phyloP scores from a whole-genome alignment of 2,888 invertebrate genomes.

The Platerodrilus igneus region DNA sequence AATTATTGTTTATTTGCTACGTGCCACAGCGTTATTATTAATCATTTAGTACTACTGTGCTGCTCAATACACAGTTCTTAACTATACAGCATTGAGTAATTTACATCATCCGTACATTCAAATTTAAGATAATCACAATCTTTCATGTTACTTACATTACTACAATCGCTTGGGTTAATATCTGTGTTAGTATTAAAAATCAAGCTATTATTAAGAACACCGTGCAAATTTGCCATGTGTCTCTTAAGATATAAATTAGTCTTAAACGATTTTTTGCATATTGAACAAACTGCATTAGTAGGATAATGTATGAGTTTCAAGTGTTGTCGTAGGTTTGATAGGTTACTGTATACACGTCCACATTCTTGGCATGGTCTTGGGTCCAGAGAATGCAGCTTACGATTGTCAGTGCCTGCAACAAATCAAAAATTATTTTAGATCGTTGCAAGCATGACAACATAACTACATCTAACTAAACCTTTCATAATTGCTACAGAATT shows the following conservation, averaged over 20 bases:
- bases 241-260: constrained; percentile 59
- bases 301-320: constrained; percentile 63
- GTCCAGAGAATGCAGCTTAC: constrained; percentile 50
- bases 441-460: constrained; percentile 43
- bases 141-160: not conserved
- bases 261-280: constrained; percentile 61
- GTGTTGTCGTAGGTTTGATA: constrained; percentile 61
- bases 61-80: too few species aligned
- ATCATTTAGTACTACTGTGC: too few species aligned
- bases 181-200: constrained; percentile 1
- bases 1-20: too few species aligned
- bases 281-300: constrained; percentile 56
- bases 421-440: constrained; percentile 29
- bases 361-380: constrained; percentile 60
- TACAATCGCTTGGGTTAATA: not conserved
- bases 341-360: constrained; percentile 61
- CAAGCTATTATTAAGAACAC: too few species aligned
- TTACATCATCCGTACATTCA: too few species aligned
- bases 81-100: too few species aligned
- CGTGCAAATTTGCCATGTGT: constrained; percentile 57
- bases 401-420: constrained; percentile 45
- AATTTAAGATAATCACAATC: not conserved
- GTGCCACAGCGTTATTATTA: too few species aligned
- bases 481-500: too few species aligned
- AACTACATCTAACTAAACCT: too few species aligned